phyloP scores from a whole-genome alignment of 2,113 vertebrate genomes.

The Catagonus wagneri region DNA sequence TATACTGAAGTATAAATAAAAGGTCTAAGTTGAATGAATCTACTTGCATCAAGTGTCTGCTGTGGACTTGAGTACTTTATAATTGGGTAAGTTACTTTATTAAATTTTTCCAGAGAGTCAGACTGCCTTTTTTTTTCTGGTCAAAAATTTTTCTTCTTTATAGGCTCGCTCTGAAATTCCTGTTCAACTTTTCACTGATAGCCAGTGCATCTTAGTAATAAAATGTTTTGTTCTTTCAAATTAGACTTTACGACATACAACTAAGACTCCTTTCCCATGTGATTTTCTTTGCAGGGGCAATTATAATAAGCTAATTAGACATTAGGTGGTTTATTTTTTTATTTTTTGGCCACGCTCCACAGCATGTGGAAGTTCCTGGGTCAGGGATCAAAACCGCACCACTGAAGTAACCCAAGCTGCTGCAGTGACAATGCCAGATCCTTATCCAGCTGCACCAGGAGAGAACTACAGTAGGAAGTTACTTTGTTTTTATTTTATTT shows the following conservation, averaged over 20 bases:
- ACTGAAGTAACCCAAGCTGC: too few relatives aligned
- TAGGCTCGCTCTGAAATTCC: constrained; percentile 51
- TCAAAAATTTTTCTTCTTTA: constrained; percentile 44
- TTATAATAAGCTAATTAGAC: neutral
- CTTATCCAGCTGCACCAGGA: too few relatives aligned
- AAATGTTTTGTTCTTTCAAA: constrained; percentile 22
- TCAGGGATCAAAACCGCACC: too few relatives aligned
- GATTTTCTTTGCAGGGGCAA: constrained; percentile 6
- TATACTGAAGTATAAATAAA: neutral
- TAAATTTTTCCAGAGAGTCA: neutral
- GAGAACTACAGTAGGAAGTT: too few relatives aligned
- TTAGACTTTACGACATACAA: constrained; percentile 32
- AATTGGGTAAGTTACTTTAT: neutral
- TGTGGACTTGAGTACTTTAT: constrained; percentile 11
- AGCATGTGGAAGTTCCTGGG: too few relatives aligned
- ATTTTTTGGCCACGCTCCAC: too few relatives aligned
- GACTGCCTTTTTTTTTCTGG: neutral
- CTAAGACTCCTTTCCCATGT: neutral
- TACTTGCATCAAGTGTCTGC: neutral
- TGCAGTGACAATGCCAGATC: too few relatives aligned
- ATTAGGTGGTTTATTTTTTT: neutral
- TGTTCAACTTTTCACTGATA: constrained; percentile 15
- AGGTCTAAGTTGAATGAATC: neutral
- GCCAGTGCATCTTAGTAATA: constrained; percentile 6
- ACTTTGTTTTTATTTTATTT: too few relatives aligned